These are phyloP conservation scores for Cephus cinctus DNA, from an alignment of 1,140 invertebrate species.

Conservation along the genomic window DNA sequence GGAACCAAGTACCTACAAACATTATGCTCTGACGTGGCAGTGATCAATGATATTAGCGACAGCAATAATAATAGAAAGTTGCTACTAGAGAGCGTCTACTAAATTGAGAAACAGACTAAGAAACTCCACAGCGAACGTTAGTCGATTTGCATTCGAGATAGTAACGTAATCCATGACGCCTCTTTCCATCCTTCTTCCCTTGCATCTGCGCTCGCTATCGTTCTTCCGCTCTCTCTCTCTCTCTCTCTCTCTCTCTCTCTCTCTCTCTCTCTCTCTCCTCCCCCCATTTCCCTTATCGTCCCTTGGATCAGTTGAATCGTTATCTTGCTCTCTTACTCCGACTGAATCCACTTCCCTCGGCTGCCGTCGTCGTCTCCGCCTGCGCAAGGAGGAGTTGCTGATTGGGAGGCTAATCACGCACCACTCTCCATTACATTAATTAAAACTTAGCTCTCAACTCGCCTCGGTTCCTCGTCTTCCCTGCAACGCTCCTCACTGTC, in stretches of 20 bases:
- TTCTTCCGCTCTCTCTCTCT: no score
- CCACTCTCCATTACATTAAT: slow-evolving; percentile 52
- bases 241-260: neutral
- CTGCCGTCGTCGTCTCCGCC: neutral
- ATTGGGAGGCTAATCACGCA: slow-evolving; percentile 49
- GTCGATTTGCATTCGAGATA: neutral
- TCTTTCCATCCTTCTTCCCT: neutral
- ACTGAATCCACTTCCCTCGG: neutral
- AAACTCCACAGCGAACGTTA: neutral
- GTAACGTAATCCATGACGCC: neutral
- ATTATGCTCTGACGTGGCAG: no score
- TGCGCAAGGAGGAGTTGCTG: slow-evolving; percentile 22
- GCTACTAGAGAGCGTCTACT: no score
- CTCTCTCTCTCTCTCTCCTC: no score
- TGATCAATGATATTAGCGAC: no score
- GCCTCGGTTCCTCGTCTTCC: slow-evolving; percentile 11
- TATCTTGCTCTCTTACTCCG: neutral
- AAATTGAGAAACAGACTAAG: no score
- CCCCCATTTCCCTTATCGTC: no score
- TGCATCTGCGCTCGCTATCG: neutral
- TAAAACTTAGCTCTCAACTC: slow-evolving; percentile 47
- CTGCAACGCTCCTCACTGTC: neutral
- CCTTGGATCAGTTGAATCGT: no score
- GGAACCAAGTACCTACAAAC: no score
- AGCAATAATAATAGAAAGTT: no score